Evolutionary conservation across 2,797 vertebrate species (phyloP), one percentile per base, ranked within the genome.

Genomic region (Amphiprion clarkii): DNA sequence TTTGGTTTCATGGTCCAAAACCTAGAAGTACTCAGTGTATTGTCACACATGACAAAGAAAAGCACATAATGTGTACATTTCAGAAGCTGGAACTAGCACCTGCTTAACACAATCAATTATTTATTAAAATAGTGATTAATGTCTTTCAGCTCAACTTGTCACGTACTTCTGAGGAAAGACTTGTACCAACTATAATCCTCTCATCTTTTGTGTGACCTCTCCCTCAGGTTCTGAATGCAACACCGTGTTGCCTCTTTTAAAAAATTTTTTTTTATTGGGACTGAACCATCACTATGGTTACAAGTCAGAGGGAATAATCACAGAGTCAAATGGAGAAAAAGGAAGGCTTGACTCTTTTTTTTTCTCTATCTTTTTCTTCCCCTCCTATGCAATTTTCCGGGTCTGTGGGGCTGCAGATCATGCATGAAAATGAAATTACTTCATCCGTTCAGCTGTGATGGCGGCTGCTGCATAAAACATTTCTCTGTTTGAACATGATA

Each of bases 371-470:
- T 84, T 61, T 76, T 73, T 86, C 79, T 90, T 88, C 67, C 79
- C 82, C 78, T 87, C 89, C 82, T 89, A 65, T 89, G 87, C 86
- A 92, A 91, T 94, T 94, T 93, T 79, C 81, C 86, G 87, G 91
- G 90, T 93, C 88, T 92, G 84, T 78, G 82, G 85, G 86, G 83
- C 88, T 89, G 90, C 92, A 94, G 92, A 94, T 93, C 94, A 95
- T 93, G 94, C 93, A 93, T 95, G 94, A 94, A 95, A 95, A 95
- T 94, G 91, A 94, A 95, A 95, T 93, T 84, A 94, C 87, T 93
- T 92, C 87, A 93, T 94, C 91, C 92, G 89, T 90, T 91, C 87
- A 92, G 91, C 82, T 2, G 90, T 91, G 91, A 93, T 87, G 81
- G 89, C 59, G 51, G 85, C 92, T 94, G 94, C 93, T 95, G 94